Base-by-base conservation (phyloP, 2,797 vertebrate genomes). In the Diceros bicornis region DNA sequence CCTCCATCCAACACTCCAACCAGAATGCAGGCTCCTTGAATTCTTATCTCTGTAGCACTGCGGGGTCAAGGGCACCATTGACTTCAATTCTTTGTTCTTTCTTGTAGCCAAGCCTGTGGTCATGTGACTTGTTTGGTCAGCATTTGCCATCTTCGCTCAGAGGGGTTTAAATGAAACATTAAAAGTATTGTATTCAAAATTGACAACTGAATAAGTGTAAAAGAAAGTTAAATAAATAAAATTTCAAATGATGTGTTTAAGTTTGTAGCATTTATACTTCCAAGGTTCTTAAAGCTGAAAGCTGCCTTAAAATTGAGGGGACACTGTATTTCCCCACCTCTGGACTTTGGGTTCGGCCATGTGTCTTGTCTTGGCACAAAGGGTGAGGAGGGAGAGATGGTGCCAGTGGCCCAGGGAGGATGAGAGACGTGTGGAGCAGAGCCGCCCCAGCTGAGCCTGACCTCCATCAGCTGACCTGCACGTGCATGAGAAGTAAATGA, bases 391-490 rank as follows among this genome's bases (percentile, higher is more conserved):
- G 29, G 64, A 9, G 57, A 23, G 41, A n/a, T 12, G 27, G 57
- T 25, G 7, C 37, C 50, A 1, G 61, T 27, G 27, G 27, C 23
- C 8, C 52, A 0, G 8, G 44, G 47, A 34, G 41, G 59, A 5
- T 1, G 5, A n/a, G 64, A 37, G 57, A 16, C 3, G 5, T 4
- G 4, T 29, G 41, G 10, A 29, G 34, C 62, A 25, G 62, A 57
- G 61, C n/a, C 0, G 1, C 59, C 17, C 10, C 4, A 3, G 52
- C 14, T 7, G n/a, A 25, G 21, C 47, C 37, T 6, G 6, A 11
- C 23, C 18, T 20, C 18, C 14, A 3, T 21, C 12, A 12, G 34
- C 69, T 44, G 50, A 50, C 41, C 55, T 27, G 32, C 17, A 4
- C 13, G 3, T 9, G n/a, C 17, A 1, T 0, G 17, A n/a, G 27